A percentile compares a stretch with the other conserved stretches of the same genome.
phyloP scores from a whole-genome alignment of 2,797 vertebrate species.

The Brotula barbata region DNA sequence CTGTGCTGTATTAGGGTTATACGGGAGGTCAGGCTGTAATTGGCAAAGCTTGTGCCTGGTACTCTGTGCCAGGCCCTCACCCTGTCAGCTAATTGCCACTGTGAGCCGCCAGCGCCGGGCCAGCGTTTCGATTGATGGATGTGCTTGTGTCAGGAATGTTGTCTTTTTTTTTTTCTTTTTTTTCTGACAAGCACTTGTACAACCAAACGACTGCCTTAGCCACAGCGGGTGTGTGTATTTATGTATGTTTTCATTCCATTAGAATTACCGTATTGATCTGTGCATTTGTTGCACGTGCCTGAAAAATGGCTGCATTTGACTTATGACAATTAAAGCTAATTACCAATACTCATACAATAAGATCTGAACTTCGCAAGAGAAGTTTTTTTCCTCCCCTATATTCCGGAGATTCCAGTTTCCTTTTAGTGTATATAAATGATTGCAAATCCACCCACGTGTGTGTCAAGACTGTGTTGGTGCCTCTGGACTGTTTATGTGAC shows the following conservation, averaged over 20 bases:
- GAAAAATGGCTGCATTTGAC: constrained; percentile 13
- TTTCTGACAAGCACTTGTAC: constrained; percentile 71
- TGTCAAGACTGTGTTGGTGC: no score
- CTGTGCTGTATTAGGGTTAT: constrained; percentile 60
- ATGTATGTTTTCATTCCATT: constrained; percentile 44
- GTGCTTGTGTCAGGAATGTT: constrained; percentile 70
- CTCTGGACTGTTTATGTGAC: no score
- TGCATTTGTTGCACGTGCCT: not conserved
- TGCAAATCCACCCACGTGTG: no score
- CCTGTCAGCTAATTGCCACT: constrained; percentile 80
- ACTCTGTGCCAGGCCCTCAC: constrained; percentile 64
- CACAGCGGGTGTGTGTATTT: constrained; percentile 46
- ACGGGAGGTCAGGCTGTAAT: constrained; percentile 72
- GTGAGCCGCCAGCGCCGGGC: constrained; percentile 48
- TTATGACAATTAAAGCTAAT: constrained; percentile 3
- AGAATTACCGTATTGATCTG: not conserved
- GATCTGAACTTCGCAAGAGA: no score
- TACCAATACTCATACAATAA: not conserved
- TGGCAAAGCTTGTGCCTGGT: constrained; percentile 74
- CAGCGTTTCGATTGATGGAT: constrained; percentile 74
- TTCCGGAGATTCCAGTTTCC: no score
- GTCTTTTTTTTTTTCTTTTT: constrained; percentile 56
- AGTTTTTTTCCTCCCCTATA: no score
- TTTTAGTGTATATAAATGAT: no score
- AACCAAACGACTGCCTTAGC: constrained; percentile 68